A percentile compares a stretch with the other conserved stretches of the same genome.
phyloP scores from a whole-genome alignment of 2,888 invertebrate genomes.

The Andrena chrysosceles region DNA sequence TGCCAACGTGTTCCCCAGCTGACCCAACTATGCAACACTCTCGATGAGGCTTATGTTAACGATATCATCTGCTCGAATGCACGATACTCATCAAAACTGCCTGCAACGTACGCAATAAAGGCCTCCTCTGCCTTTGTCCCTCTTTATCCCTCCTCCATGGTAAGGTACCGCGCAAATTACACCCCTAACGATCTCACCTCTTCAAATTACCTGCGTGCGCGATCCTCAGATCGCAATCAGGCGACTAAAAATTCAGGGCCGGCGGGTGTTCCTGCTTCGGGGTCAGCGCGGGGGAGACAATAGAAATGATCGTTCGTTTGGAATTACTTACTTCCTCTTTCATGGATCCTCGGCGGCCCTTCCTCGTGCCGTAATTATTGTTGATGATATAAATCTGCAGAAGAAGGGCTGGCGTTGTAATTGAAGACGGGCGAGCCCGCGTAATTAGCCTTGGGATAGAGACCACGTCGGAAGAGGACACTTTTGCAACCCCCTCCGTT shows the following conservation, averaged over 20 bases:
- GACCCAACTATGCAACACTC: not conserved
- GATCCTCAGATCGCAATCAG: not conserved
- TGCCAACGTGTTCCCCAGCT: not conserved
- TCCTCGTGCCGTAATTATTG: conserved; percentile 8
- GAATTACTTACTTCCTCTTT: conserved; percentile 36
- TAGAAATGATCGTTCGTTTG: not conserved
- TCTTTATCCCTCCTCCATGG: not conserved
- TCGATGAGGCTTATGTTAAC: not conserved
- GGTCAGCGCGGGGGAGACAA: not conserved
- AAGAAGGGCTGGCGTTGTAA: not conserved
- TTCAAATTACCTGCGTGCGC: not conserved
- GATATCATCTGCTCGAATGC: not conserved
- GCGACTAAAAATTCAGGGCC: not conserved
- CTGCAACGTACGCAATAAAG: not conserved
- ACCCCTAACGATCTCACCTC: not conserved
- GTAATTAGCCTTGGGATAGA: conserved; percentile 42
- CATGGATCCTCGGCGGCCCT: not conserved
- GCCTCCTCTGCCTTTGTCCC: not conserved
- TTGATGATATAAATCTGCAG: not conserved
- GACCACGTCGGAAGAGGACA: conserved; percentile 41
- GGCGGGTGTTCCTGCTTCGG: no score
- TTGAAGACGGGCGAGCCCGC: not conserved
- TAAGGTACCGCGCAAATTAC: not conserved
- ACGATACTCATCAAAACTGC: not conserved
- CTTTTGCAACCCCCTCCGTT: conserved; percentile 22